A percentile compares a stretch with the other conserved stretches of the same genome.
Conservation (phyloP, 2,113 vertebrate species). For the Caloenas nicobarica region DNA sequence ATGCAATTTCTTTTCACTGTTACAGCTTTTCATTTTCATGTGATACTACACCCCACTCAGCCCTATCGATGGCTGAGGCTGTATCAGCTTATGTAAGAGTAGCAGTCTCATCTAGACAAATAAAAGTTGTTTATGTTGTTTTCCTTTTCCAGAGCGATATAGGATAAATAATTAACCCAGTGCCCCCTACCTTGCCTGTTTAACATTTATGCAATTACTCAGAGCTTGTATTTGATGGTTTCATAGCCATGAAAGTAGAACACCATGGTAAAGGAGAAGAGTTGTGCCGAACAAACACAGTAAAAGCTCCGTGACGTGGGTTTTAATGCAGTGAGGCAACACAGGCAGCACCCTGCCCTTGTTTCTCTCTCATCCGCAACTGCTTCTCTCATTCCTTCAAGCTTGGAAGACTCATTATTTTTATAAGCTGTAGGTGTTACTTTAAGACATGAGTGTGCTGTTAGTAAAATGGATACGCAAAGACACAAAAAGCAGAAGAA, state of each 20-base stretch:
- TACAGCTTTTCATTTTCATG: slow-evolving; percentile 5
- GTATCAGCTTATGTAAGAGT: not conserved
- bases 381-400: not conserved
- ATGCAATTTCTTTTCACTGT: slow-evolving; percentile 23
- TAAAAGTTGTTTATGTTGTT: not conserved
- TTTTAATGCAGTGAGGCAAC: not conserved
- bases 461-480: not conserved
- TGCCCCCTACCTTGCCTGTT: not conserved
- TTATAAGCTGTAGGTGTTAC: not conserved
- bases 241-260: not conserved
- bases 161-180: not conserved
- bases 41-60: not conserved
- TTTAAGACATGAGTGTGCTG: not conserved
- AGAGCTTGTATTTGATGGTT: not conserved
- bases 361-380: not conserved
- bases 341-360: not conserved
- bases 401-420: not conserved
- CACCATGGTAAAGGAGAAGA: not conserved
- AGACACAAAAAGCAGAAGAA: not conserved
- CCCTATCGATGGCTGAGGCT: not conserved
- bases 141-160: not conserved
- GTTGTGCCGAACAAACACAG: not conserved
- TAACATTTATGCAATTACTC: not conserved
- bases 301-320: not conserved
- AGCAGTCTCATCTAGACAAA: slow-evolving; percentile 1